These are phyloP conservation scores for Arvicanthis niloticus DNA, from an alignment of 2,113 vertebrate genomes.

Conservation along the genomic window DNA sequence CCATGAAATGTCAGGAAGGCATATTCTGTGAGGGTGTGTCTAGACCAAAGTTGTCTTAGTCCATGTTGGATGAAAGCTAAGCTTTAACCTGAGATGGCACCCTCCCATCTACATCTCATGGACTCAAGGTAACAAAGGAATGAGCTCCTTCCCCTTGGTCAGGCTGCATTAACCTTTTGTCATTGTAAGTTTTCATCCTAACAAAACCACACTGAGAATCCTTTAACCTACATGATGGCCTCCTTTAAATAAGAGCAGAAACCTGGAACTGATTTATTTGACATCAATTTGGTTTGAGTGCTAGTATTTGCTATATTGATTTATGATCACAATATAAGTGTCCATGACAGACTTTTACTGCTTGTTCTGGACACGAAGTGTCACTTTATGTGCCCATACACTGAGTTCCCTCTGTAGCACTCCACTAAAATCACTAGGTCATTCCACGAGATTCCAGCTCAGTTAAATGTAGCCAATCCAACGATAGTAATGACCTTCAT, in stretches of 20 bases:
- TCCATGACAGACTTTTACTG: conserved; percentile 61
- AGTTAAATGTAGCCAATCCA: background rate
- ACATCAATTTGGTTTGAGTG: conserved; percentile 70
- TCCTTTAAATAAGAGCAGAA: conserved; percentile 64
- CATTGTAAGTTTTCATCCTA: background rate
- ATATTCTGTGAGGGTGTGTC: background rate
- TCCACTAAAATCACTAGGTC: background rate
- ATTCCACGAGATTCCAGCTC: background rate
- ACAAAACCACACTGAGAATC: conserved; percentile 52
- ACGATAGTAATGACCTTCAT: background rate
- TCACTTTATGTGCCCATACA: background rate
- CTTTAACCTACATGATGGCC: conserved; percentile 72
- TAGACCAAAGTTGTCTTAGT: background rate
- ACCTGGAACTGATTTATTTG: conserved; percentile 76
- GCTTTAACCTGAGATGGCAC: background rate
- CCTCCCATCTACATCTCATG: background rate
- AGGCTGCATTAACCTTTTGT: conserved; percentile 5
- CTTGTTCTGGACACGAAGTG: conserved; percentile 50
- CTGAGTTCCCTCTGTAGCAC: background rate
- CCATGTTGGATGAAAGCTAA: background rate
- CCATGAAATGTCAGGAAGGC: background rate
- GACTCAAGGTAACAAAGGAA: background rate
- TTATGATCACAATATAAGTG: conserved; percentile 67
- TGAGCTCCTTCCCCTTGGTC: background rate
- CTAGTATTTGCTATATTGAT: conserved; percentile 73